These are phyloP conservation scores for Rhorus exstirpatorius DNA, from an alignment of 2,888 invertebrate genomes.

Conservation along the genomic window DNA sequence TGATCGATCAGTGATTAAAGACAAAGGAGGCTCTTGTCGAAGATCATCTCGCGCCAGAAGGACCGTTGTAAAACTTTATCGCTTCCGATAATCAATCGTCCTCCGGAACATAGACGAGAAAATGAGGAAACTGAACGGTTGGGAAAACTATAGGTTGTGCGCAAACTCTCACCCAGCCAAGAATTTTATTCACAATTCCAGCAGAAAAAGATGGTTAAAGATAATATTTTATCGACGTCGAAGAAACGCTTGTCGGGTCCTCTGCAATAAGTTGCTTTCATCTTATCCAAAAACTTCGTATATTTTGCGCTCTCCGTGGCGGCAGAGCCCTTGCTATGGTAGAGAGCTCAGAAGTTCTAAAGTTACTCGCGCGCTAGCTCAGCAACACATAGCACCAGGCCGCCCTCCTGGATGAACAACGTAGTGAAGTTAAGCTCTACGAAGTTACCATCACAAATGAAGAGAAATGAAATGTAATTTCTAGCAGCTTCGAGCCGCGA, in stretches of 20 bases:
- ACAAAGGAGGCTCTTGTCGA: slow-evolving; percentile 16
- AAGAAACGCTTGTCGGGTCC: slow-evolving; percentile 55
- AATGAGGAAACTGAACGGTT: slow-evolving; percentile 52
- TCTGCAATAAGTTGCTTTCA: slow-evolving; percentile 62
- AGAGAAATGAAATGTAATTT: slow-evolving; percentile 71
- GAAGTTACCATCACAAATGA: slow-evolving; percentile 70
- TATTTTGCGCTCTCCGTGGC: slow-evolving; percentile 33
- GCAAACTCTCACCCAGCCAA: slow-evolving; percentile 14
- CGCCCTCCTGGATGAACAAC: slow-evolving; percentile 47
- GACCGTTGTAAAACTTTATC: slow-evolving; percentile 55
- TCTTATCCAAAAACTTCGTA: slow-evolving; percentile 62
- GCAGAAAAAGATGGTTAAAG: slow-evolving; percentile 46
- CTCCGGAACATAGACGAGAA: slow-evolving; percentile 31
- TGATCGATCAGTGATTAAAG: slow-evolving; percentile 43
- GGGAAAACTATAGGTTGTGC: slow-evolving; percentile 39
- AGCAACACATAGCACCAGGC: slow-evolving; percentile 53
- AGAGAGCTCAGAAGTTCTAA: slow-evolving; percentile 60
- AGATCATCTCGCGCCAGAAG: slow-evolving; percentile 29
- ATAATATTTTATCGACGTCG: slow-evolving; percentile 70
- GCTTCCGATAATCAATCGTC: slow-evolving; percentile 50
- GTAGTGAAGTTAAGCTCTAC: slow-evolving; percentile 68
- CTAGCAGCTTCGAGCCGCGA: slow-evolving; percentile 53
- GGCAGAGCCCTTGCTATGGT: slow-evolving; percentile 32
- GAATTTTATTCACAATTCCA: slow-evolving; percentile 35
- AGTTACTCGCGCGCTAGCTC: slow-evolving; percentile 69